phyloP scores from a whole-genome alignment of 2,888 invertebrate species.

The Papilio demoleus region DNA sequence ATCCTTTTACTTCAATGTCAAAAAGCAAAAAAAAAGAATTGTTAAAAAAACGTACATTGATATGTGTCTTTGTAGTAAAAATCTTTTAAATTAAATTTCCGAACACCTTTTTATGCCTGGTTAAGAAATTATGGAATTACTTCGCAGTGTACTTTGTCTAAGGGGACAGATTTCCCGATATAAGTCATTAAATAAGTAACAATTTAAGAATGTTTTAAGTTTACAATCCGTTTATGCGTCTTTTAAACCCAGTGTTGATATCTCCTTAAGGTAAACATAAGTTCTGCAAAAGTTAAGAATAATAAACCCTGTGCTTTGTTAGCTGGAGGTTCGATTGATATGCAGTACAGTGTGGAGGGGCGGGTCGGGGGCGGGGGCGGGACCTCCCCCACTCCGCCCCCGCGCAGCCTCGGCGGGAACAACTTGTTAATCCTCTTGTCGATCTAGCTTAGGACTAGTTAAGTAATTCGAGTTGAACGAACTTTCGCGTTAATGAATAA shows the following conservation, averaged over 20 bases:
- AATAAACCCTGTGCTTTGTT: not conserved
- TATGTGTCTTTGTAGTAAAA: no score
- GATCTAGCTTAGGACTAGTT: conserved; percentile 66
- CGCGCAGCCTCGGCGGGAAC: conserved; percentile 75
- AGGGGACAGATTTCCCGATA: not conserved
- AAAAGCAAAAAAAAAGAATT: not conserved
- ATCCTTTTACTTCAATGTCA: not conserved
- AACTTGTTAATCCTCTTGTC: conserved; percentile 66
- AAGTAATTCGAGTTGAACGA: conserved; percentile 67
- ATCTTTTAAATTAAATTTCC: no score
- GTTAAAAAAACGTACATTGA: no score
- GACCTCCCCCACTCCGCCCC: no score
- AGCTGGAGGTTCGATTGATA: conserved; percentile 14
- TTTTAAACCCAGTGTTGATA: not conserved
- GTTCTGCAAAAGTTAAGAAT: no score
- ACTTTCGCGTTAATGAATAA: conserved; percentile 62
- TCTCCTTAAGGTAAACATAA: not conserved
- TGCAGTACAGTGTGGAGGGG: not conserved
- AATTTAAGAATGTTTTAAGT: not conserved
- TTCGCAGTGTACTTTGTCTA: no score
- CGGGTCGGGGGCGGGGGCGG: not conserved
- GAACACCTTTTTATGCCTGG: no score
- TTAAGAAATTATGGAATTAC: no score
- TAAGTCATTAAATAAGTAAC: not conserved
- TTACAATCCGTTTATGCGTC: not conserved